A percentile compares a stretch with the other conserved stretches of the same genome.
Evolutionary conservation across 2,113 vertebrate genomes (phyloP).

Genomic region (Tachysurus vachellii): DNA sequence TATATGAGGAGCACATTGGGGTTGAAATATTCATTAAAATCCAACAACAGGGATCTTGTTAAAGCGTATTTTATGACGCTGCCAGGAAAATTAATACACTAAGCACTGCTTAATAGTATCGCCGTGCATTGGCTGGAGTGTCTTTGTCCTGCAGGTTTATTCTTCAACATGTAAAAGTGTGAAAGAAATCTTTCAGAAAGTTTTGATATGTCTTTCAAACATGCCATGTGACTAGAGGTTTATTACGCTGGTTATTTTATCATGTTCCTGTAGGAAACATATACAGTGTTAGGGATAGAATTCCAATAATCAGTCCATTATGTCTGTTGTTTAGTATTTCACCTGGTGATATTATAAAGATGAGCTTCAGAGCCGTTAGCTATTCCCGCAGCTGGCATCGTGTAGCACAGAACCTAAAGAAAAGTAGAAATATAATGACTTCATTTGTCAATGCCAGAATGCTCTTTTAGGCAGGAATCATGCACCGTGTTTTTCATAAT

Average conservation of each 20-base stretch:
- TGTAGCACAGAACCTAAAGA: slow-evolving; percentile 65
- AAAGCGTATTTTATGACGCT: slow-evolving; percentile 57
- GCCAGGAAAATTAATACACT: slow-evolving; percentile 59
- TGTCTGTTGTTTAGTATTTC: slow-evolving; percentile 5
- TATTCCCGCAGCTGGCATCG: slow-evolving; percentile 55
- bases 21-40: slow-evolving; percentile 70
- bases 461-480: not conserved
- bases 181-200: not conserved
- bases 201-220: not conserved
- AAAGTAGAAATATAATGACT: slow-evolving; percentile 69
- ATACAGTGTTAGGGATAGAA: not conserved
- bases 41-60: slow-evolving; percentile 65
- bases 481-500: not conserved
- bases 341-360: slow-evolving; percentile 8
- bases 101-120: slow-evolving; percentile 49
- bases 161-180: slow-evolving; percentile 9
- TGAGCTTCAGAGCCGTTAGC: not conserved
- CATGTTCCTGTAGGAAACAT: not conserved
- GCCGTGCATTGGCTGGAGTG: slow-evolving; percentile 31
- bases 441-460: slow-evolving; percentile 68
- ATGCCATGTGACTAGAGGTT: not conserved
- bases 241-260: not conserved
- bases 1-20: slow-evolving; percentile 62
- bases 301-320: not conserved
- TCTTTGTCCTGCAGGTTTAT: slow-evolving; percentile 41